phyloP scores from a whole-genome alignment of 2,797 vertebrate genomes.

The Dromococcyx pavoninus region DNA sequence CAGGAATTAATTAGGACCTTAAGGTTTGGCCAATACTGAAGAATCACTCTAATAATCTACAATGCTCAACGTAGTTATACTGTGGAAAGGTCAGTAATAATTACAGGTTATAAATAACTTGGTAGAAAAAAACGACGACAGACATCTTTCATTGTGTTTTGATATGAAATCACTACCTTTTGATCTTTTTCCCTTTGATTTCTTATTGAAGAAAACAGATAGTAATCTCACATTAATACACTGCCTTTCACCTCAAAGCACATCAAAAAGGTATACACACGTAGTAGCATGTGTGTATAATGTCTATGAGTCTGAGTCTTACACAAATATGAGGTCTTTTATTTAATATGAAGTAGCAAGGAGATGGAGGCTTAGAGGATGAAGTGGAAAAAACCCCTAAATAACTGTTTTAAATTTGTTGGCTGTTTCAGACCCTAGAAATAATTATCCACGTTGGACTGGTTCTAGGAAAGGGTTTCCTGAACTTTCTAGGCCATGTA shows the following conservation, averaged over 20 bases:
- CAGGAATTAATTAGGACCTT: slow-evolving; percentile 18
- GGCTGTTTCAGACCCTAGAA: not conserved
- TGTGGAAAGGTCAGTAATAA: not conserved
- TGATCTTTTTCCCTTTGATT: slow-evolving; percentile 27
- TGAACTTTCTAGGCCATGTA: not conserved
- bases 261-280: not conserved
- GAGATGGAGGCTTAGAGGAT: not conserved
- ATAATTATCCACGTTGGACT: not conserved
- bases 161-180: slow-evolving; percentile 3
- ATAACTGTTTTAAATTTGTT: not conserved
- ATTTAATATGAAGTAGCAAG: not conserved
- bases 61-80: not conserved
- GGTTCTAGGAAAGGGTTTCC: not conserved
- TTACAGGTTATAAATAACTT: slow-evolving; percentile 40
- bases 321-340: not conserved
- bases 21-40: not conserved
- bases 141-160: not conserved
- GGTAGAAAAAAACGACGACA: not conserved
- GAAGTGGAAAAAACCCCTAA: not conserved
- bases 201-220: slow-evolving; percentile 30
- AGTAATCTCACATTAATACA: slow-evolving; percentile 22
- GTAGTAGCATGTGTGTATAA: not conserved
- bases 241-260: not conserved
- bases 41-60: slow-evolving; percentile 6
- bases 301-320: not conserved